Base-by-base conservation (phyloP, 1,140 invertebrate genomes). In the Rhagoletis zephyria region DNA sequence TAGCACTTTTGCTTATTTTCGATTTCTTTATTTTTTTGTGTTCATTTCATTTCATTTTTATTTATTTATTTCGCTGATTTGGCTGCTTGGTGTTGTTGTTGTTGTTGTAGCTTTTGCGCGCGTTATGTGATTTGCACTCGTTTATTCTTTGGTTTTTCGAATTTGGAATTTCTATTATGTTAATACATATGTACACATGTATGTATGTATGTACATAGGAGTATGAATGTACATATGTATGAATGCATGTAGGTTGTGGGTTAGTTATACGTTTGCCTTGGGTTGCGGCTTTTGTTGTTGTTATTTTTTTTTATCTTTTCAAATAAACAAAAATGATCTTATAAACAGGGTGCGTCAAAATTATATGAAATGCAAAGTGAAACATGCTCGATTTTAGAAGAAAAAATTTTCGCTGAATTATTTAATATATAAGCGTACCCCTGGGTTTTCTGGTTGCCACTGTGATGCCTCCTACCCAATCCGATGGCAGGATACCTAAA, bases 1-100 rank as follows among this genome's bases (percentile, higher is more conserved):
- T 88, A 88, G 87, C 85, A 86, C 30, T 81, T 88, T 87, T 81
- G 16, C 85, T 87, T 88, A 87, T 86, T 88, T 88, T 88, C 64
- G 85, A 67, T 60, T 70, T 87, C 5, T 74, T 81, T 87, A 60
- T 60, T 19, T 87, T 87, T 40, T 74, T 87, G 3, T 87, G 61
- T 42, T 77, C 56, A 30, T 30, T 30, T 30, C 30, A 30, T 30
- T 65, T 65, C 10, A 40, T 63, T 74, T 74, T 74, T 42, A 19
- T 67, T 85, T 30, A 30, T 30, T 56, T 86, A 48, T 63, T 30
- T 65, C 60, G 61, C 85, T 87, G 30, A n/a, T 67, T 87, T 45
- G 51, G 70, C 19, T 63, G 67, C 16, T 56, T 56, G 7, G 51
- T 87, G 10, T 64, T 64, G 63, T 64, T 64, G 45, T 81, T 56